A percentile compares a stretch with the other conserved stretches of the same genome.
Conservation (phyloP, 2,113 vertebrate species). For the Oxyruncus cristatus region DNA sequence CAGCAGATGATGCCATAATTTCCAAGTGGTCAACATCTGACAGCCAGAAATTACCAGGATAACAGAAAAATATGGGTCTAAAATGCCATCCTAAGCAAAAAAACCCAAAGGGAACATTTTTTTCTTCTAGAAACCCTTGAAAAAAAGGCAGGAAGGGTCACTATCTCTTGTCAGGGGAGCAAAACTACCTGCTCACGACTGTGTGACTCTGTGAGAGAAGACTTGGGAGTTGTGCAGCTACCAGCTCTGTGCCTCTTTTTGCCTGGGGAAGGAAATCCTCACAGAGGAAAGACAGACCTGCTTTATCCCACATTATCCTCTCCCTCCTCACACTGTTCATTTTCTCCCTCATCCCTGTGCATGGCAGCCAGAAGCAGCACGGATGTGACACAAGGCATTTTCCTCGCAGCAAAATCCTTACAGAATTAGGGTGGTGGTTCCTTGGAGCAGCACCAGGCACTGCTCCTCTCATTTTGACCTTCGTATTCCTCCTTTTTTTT, state of each 20-base stretch:
- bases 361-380: constrained; percentile 5
- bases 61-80: background rate
- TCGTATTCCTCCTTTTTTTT: background rate
- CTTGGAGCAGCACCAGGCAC: background rate
- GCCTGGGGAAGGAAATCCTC: background rate
- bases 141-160: constrained; percentile 4
- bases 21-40: constrained; percentile 5
- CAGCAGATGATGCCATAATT: background rate
- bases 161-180: background rate
- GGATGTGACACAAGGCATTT: constrained; percentile 17
- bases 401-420: constrained; percentile 52
- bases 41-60: constrained; percentile 25
- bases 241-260: background rate
- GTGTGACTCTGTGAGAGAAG: background rate
- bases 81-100: constrained; percentile 44
- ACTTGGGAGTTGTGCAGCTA: background rate
- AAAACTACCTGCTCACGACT: background rate
- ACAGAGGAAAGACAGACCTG: background rate
- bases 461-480: constrained; percentile 30
- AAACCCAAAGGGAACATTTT: background rate
- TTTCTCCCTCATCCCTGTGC: constrained; percentile 3
- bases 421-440: background rate
- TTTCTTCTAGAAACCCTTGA: background rate
- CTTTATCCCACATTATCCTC: background rate
- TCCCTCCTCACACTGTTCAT: background rate